Evolutionary conservation across 2,113 vertebrate genomes (phyloP).

Genomic region (Hippocampus guttulatus): DNA sequence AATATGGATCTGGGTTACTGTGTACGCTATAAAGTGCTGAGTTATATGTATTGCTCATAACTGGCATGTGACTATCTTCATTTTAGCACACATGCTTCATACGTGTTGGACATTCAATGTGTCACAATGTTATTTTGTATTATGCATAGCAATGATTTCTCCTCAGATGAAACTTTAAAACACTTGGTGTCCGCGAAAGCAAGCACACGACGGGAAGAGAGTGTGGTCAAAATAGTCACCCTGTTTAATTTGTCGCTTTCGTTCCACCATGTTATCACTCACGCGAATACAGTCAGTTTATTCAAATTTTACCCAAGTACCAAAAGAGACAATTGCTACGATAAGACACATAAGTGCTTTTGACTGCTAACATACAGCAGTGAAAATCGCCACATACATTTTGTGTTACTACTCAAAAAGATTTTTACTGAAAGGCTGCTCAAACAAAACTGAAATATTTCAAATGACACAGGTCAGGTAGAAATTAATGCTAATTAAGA

Average conservation of each 20-base stretch:
- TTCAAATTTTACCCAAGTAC: constrained; percentile 45
- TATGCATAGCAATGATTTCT: too few relatives aligned
- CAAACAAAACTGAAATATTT: constrained; percentile 13
- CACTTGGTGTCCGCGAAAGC: too few relatives aligned
- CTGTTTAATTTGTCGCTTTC: background rate
- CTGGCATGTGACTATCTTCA: background rate
- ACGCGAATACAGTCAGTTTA: constrained; percentile 50
- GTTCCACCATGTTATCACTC: constrained; percentile 11
- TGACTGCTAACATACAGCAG: constrained; percentile 23
- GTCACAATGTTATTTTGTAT: too few relatives aligned
- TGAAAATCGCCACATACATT: constrained; percentile 19
- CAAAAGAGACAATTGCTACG: constrained; percentile 52
- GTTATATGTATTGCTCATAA: background rate
- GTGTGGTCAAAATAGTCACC: background rate
- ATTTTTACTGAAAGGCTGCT: background rate
- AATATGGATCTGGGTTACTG: background rate
- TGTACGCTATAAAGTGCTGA: background rate
- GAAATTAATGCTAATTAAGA: constrained; percentile 9
- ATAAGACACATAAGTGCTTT: constrained; percentile 50
- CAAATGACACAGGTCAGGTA: constrained; percentile 20
- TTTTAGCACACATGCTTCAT: background rate
- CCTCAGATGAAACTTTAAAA: too few relatives aligned
- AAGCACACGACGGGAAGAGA: background rate
- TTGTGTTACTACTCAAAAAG: constrained; percentile 1
- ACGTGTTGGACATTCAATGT: too few relatives aligned